Evolutionary conservation across 2,797 vertebrate genomes (phyloP).

Genomic region (Ptychobarbus kaznakovi): DNA sequence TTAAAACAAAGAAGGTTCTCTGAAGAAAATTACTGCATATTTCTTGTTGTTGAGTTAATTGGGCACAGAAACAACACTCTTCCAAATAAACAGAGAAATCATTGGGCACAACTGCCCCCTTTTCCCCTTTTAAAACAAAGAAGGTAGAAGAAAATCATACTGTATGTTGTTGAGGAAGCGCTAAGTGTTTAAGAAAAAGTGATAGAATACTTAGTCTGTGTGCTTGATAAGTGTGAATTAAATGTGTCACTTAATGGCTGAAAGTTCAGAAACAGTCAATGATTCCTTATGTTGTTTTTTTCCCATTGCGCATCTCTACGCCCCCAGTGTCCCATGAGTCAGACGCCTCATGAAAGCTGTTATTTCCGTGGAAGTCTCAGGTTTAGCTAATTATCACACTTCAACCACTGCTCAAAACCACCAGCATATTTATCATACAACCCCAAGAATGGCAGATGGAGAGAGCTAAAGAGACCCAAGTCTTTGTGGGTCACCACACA

Average conservation of each 20-base stretch:
- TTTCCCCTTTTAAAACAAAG: background rate
- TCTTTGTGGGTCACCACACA: constrained; percentile 18
- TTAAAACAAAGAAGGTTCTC: too few species aligned
- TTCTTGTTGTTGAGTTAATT: background rate
- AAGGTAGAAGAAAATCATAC: background rate
- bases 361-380: constrained; percentile 19
- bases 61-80: background rate
- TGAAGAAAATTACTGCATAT: too few species aligned
- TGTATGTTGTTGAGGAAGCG: background rate
- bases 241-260: background rate
- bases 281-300: background rate
- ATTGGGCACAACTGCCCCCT: background rate
- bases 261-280: background rate
- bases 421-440: constrained; percentile 17
- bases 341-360: constrained; percentile 19
- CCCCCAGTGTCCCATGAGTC: background rate
- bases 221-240: background rate
- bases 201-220: background rate
- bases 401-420: constrained; percentile 27
- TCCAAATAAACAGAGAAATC: background rate
- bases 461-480: constrained; percentile 15
- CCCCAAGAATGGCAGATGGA: constrained; percentile 17
- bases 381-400: constrained; percentile 36
- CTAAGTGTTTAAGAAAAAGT: background rate
- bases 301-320: background rate